Percentiles rank a stretch among this genome's conserved stretches.
Conservation (phyloP, 2,113 vertebrate species). For the Notiomystis cincta region DNA sequence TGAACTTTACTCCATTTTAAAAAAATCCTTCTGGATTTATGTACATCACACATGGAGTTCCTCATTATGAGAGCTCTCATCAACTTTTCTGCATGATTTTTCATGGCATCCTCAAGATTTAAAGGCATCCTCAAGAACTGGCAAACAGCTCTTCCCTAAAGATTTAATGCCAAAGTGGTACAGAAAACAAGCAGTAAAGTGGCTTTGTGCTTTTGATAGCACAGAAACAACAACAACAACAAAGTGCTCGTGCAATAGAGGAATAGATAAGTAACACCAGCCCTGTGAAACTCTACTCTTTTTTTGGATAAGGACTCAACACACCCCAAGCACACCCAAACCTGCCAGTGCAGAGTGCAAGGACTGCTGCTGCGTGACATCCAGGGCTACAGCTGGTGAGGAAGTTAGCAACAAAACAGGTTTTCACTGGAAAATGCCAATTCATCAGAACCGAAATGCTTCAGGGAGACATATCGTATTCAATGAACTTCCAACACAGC, state of each 20-base stretch:
- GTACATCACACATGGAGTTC: not conserved
- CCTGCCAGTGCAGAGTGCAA: not conserved
- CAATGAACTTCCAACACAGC: conserved; percentile 35
- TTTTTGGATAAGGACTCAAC: not conserved
- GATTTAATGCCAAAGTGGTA: not conserved
- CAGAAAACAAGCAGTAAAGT: not conserved
- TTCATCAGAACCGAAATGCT: conserved; percentile 47
- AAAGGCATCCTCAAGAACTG: not conserved
- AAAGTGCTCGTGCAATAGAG: not conserved
- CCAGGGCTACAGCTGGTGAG: not conserved
- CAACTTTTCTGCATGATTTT: conserved; percentile 12
- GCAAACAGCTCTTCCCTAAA: not conserved
- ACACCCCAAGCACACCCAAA: not conserved
- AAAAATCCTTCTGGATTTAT: not conserved
- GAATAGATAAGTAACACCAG: not conserved
- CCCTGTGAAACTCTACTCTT: not conserved
- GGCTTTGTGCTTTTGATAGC: not conserved
- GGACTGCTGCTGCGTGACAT: not conserved
- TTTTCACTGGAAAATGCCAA: conserved; percentile 47
- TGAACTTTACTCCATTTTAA: not conserved
- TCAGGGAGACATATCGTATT: not conserved
- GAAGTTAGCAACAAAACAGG: conserved; percentile 34
- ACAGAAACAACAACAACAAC: not conserved
- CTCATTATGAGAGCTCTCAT: not conserved
- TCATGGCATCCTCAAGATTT: not conserved